phyloP scores from a whole-genome alignment of 1,140 invertebrate species.

The Aphelinus atriplicis region DNA sequence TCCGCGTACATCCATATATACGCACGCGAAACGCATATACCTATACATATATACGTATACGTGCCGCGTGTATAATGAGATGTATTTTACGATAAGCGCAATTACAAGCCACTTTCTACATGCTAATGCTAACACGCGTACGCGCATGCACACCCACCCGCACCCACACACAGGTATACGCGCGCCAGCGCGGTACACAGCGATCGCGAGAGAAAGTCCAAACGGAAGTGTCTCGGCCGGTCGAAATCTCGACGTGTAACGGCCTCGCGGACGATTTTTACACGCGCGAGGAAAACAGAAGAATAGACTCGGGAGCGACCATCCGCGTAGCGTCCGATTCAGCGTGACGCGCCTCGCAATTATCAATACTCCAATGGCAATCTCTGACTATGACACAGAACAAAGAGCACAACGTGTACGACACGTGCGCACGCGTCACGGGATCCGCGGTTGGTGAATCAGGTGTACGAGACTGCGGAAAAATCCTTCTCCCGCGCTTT shows the following conservation, averaged over 20 bases:
- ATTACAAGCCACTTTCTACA: conserved; percentile 56
- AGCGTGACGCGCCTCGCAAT: not conserved
- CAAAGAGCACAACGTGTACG: not conserved
- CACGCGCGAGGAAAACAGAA: not conserved
- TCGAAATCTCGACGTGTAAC: too few species aligned
- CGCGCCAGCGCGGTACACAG: conserved; percentile 42
- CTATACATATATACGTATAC: too few species aligned
- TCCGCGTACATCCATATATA: too few species aligned
- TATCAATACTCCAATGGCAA: conserved; percentile 14
- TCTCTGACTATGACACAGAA: not conserved
- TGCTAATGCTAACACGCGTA: conserved; percentile 37
- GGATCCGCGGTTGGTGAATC: conserved; percentile 22
- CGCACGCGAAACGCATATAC: too few species aligned
- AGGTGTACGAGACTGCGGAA: conserved; percentile 27
- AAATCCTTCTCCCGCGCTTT: conserved; percentile 31
- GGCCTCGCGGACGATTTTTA: conserved; percentile 14
- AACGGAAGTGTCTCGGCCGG: conserved; percentile 45
- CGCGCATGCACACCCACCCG: not conserved
- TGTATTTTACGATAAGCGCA: conserved; percentile 44
- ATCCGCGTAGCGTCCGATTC: too few species aligned
- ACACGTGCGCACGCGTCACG: not conserved
- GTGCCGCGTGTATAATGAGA: conserved; percentile 39
- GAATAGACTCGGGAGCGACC: too few species aligned
- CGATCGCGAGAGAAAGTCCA: conserved; percentile 55
- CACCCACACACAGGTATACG: conserved; percentile 14